Conservation (phyloP, 2,797 vertebrate genomes). For the Pangasius mekongensis region DNA sequence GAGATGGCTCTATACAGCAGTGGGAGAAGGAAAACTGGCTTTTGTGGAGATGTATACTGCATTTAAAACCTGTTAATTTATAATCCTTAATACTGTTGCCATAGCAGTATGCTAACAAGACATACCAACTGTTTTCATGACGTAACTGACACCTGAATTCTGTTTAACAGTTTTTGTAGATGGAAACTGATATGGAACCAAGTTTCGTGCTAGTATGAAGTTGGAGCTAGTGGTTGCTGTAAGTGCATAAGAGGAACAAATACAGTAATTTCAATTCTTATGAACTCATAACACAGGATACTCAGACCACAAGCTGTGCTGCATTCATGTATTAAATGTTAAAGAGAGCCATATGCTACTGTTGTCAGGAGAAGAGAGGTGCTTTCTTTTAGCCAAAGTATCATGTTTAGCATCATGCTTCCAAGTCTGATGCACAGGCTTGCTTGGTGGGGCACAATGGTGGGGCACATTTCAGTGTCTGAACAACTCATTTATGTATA, state of each 20-base stretch:
- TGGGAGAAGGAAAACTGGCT: background rate
- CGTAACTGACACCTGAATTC: background rate
- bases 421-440: background rate
- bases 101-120: constrained; percentile 4
- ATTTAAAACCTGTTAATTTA: constrained; percentile 27
- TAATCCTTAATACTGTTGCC: background rate
- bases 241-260: constrained; percentile 4
- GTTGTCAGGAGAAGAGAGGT: constrained; percentile 16
- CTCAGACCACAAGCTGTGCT: constrained; percentile 1
- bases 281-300: background rate
- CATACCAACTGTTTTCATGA: background rate
- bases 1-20: background rate
- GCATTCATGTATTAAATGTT: constrained; percentile 13
- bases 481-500: constrained; percentile 17
- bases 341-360: constrained; percentile 21
- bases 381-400: background rate
- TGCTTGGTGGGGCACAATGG: background rate
- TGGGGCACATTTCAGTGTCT: constrained; percentile 20
- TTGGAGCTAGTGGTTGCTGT: background rate
- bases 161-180: background rate
- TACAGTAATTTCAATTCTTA: background rate
- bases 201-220: background rate
- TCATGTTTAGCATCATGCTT: constrained; percentile 17
- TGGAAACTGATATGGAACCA: background rate
- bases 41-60: constrained; percentile 2